phyloP scores from a whole-genome alignment of 2,797 vertebrate species.

The Arctocebus calabarensis region DNA sequence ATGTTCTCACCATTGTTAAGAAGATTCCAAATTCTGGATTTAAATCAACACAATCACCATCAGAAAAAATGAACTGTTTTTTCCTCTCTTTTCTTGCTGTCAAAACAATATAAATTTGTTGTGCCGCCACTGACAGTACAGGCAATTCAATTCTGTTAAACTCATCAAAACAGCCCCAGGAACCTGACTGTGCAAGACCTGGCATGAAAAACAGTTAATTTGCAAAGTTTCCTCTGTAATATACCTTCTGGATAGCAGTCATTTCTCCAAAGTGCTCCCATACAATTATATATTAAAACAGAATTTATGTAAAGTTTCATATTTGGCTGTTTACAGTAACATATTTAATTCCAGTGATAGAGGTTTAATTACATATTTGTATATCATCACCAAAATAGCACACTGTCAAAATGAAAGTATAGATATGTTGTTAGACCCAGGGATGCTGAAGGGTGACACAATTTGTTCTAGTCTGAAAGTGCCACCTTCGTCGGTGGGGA shows the following conservation, averaged over 20 bases:
- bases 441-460: background rate
- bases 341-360: background rate
- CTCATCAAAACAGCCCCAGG: conserved; percentile 93
- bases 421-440: background rate
- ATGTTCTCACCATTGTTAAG: conserved; percentile 91
- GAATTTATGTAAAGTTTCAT: background rate
- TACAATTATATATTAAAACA: conserved; percentile 31
- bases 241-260: background rate
- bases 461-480: background rate
- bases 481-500: background rate
- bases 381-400: background rate
- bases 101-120: conserved; percentile 91
- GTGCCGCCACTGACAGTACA: conserved; percentile 93
- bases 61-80: conserved; percentile 89
- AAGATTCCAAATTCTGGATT: conserved; percentile 95
- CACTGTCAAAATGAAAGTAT: background rate
- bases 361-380: conserved; percentile 43
- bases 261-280: conserved; percentile 33
- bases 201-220: conserved; percentile 68
- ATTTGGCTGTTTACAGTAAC: conserved; percentile 33
- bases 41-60: conserved; percentile 91
- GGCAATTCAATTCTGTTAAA: conserved; percentile 92
- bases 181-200: conserved; percentile 90
- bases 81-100: conserved; percentile 89
- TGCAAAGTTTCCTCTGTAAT: conserved; percentile 42